A percentile compares a stretch with the other conserved stretches of the same genome.
Evolutionary conservation across 2,797 vertebrate genomes (phyloP).

Genomic region (Lateolabrax maculatus): DNA sequence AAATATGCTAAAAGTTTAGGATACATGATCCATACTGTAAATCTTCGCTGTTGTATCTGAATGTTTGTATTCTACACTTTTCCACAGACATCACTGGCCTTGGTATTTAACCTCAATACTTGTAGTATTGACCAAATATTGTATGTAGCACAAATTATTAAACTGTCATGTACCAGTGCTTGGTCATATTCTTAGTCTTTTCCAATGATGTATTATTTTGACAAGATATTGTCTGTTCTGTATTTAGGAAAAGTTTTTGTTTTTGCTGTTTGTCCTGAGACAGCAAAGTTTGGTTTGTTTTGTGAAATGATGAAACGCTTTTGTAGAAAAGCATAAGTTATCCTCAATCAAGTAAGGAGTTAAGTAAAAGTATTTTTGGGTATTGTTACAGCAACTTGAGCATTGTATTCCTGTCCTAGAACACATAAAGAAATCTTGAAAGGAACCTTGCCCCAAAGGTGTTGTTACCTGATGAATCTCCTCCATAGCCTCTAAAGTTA

Average conservation of each 20-base stretch:
- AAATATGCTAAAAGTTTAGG: constrained; percentile 1
- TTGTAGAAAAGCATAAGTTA: not conserved
- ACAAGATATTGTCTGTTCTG: not conserved
- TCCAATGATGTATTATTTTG: not conserved
- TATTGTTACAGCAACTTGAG: not conserved
- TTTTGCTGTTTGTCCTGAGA: not conserved
- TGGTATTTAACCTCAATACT: not conserved
- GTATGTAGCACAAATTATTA: not conserved
- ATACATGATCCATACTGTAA: not conserved
- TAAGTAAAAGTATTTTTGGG: not conserved
- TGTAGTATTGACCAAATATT: not conserved
- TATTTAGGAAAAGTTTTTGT: not conserved
- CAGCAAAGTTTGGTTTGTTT: not conserved
- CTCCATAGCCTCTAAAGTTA: not conserved
- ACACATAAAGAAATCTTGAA: not conserved
- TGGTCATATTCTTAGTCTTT: not conserved
- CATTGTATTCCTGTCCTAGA: not conserved
- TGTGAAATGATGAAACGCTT: not conserved
- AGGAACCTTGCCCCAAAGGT: not conserved
- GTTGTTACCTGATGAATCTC: not conserved
- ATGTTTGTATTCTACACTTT: not conserved
- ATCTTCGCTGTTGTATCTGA: not conserved
- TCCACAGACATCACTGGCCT: not conserved
- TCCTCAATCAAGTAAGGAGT: not conserved
- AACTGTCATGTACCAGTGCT: not conserved